A percentile compares a stretch with the other conserved stretches of the same genome.
Evolutionary conservation across 2,888 invertebrate species (phyloP).

Genomic region (Napeogenes inachia): DNA sequence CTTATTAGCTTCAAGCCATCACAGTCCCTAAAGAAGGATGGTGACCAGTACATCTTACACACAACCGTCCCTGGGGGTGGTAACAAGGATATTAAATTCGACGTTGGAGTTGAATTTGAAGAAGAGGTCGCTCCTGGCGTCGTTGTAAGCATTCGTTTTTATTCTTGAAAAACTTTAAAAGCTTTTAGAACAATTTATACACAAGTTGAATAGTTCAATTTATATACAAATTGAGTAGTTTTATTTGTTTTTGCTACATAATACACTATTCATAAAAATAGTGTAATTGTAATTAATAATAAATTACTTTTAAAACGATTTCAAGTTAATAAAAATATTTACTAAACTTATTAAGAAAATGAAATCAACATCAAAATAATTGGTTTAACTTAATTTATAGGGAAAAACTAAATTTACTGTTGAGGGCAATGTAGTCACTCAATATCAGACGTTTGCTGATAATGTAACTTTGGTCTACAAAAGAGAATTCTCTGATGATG

Average conservation of each 20-base stretch:
- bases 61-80: constrained; percentile 10
- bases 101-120: constrained; percentile 48
- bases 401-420: constrained; percentile 46
- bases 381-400: constrained; percentile 34
- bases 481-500: constrained; percentile 46
- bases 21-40: constrained; percentile 27
- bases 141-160: constrained; percentile 14
- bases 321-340: too few species aligned
- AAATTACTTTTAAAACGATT: too few species aligned
- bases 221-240: too few species aligned
- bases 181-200: too few species aligned
- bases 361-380: too few species aligned
- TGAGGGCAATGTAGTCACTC: constrained; percentile 48
- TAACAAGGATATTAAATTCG: constrained; percentile 36
- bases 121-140: constrained; percentile 28
- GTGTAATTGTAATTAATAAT: too few species aligned
- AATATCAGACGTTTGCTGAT: constrained; percentile 38
- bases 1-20: constrained; percentile 12
- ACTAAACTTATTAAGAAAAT: too few species aligned
- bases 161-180: too few species aligned
- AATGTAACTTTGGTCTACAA: constrained; percentile 38
- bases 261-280: too few species aligned
- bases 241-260: too few species aligned
- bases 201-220: too few species aligned
- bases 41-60: constrained; percentile 37